Evolutionary conservation across 2,888 invertebrate genomes (phyloP).

Genomic region (Macrophya annulata): DNA sequence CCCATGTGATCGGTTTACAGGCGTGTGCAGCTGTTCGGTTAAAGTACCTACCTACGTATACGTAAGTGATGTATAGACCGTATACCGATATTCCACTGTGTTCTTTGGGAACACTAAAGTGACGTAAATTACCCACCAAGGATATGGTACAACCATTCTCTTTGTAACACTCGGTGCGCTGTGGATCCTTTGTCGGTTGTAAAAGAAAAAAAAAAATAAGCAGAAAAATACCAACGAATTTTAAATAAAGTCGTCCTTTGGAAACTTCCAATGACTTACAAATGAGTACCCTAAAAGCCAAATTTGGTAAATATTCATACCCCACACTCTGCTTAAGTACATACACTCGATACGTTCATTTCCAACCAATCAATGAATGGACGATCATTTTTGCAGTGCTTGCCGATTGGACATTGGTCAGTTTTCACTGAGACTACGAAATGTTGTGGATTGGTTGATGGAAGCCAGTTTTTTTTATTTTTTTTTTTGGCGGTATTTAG

Average conservation of each 20-base stretch:
- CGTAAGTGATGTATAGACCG: neutral
- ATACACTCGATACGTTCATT: neutral
- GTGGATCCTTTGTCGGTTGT: constrained; percentile 35
- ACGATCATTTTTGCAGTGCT: neutral
- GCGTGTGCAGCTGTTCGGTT: neutral
- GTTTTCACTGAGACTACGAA: neutral
- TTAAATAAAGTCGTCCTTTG: neutral
- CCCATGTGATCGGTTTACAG: neutral
- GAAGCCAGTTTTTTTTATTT: neutral
- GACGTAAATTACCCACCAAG: constrained; percentile 44
- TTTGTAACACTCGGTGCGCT: constrained; percentile 8
- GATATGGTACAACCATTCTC: constrained; percentile 37
- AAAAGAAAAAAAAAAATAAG: too few relatives aligned
- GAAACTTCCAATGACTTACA: neutral
- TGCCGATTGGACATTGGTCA: neutral
- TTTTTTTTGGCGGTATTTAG: neutral
- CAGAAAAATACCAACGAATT: neutral
- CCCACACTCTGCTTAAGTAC: neutral
- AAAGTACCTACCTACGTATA: neutral
- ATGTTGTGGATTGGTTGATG: constrained; percentile 1
- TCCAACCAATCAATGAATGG: neutral
- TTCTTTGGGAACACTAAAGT: constrained; percentile 34
- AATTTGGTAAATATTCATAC: neutral
- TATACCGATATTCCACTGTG: neutral
- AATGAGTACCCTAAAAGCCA: constrained; percentile 4